phyloP scores from a whole-genome alignment of 2,113 vertebrate species.

The Periophthalmodon schlosseri region DNA sequence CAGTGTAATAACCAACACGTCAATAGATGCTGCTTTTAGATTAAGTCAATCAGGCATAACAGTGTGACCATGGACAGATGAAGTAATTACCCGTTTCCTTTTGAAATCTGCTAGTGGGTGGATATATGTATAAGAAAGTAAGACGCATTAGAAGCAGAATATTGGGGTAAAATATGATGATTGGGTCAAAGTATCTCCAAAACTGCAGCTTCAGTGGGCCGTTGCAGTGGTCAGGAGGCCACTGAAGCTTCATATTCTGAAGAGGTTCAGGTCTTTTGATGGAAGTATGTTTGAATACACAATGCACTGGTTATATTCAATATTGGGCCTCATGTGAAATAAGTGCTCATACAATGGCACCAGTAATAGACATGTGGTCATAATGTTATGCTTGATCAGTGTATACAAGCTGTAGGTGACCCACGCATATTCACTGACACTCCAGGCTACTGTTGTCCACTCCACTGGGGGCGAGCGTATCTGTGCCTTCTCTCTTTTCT shows the following conservation, averaged over 20 bases:
- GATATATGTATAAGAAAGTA: not conserved
- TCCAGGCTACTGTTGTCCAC: constrained; percentile 59
- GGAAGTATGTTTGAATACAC: too few species aligned
- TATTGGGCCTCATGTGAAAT: too few species aligned
- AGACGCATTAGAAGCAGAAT: not conserved
- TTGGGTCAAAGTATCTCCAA: not conserved
- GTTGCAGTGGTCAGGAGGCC: not conserved
- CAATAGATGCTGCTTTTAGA: constrained; percentile 31
- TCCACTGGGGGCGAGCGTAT: constrained; percentile 62
- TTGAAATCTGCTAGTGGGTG: not conserved
- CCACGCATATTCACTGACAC: constrained; percentile 47
- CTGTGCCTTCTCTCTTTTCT: constrained; percentile 75
- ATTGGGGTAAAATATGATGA: too few species aligned
- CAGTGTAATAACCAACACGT: constrained; percentile 18
- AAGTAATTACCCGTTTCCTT: not conserved
- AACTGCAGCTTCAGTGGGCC: not conserved
- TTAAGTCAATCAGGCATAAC: not conserved
- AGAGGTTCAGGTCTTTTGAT: too few species aligned
- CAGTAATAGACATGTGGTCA: not conserved
- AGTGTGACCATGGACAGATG: not conserved
- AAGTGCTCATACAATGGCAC: not conserved
- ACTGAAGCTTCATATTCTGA: too few species aligned
- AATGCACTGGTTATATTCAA: too few species aligned
- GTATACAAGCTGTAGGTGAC: constrained; percentile 24
- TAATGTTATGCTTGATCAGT: constrained; percentile 19